phyloP scores from a whole-genome alignment of 2,888 invertebrate genomes.

The Trachelus troglodyta region DNA sequence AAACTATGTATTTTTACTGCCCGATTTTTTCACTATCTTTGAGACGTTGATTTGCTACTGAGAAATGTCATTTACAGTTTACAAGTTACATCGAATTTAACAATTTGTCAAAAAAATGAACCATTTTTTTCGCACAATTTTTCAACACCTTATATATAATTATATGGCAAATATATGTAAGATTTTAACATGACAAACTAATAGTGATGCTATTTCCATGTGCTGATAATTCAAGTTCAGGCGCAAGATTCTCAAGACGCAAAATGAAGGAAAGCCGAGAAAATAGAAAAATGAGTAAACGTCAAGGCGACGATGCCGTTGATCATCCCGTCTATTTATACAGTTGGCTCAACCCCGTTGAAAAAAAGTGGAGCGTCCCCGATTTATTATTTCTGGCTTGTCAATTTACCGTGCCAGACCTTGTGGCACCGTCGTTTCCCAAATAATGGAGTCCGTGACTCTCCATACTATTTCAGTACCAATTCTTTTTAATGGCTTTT shows the following conservation, averaged over 20 bases:
- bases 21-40: not conserved
- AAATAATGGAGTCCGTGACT: constrained; percentile 9
- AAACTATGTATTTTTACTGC: constrained; percentile 8
- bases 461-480: not conserved
- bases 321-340: constrained; percentile 29
- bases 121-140: not conserved
- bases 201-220: not conserved
- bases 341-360: constrained; percentile 24
- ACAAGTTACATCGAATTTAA: not conserved
- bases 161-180: not conserved
- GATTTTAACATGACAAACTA: not conserved
- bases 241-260: not conserved
- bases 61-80: not conserved
- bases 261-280: not conserved
- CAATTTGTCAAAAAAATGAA: not conserved
- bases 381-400: constrained; percentile 25
- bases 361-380: constrained; percentile 9
- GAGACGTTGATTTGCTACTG: not conserved
- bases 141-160: not conserved
- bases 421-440: constrained; percentile 12
- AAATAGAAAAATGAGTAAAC: constrained; percentile 18
- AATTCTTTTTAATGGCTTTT: constrained; percentile 3
- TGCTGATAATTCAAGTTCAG: not conserved
- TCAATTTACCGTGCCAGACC: constrained; percentile 21
- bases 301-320: constrained; percentile 21